Conservation (phyloP, 2,888 invertebrate genomes). For the Eilema depressum region DNA sequence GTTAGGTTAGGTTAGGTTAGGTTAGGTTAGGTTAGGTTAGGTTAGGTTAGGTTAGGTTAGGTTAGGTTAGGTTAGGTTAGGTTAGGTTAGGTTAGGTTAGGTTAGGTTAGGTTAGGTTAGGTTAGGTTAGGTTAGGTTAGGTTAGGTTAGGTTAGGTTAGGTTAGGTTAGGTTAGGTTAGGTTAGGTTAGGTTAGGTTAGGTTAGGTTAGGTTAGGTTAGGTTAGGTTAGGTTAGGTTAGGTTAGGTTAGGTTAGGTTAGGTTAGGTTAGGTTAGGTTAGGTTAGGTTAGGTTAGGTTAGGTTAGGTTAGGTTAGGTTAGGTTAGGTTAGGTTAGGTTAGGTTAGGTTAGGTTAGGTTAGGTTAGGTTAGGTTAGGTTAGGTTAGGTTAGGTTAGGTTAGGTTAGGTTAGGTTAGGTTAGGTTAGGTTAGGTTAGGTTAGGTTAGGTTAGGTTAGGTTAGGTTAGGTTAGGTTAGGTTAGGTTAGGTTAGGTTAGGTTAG, state of each 20-base stretch:
- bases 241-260: constrained; percentile 38
- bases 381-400: constrained; percentile 31
- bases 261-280: constrained; percentile 33
- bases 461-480: constrained; percentile 45
- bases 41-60: not conserved
- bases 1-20: constrained; percentile 23
- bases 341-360: constrained; percentile 26
- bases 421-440: constrained; percentile 20
- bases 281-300: constrained; percentile 31
- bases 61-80: not conserved
- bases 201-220: constrained; percentile 38
- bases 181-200: constrained; percentile 41
- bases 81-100: constrained; percentile 36
- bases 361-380: too few species aligned
- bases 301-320: constrained; percentile 31
- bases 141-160: constrained; percentile 42
- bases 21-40: not conserved
- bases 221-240: constrained; percentile 38
- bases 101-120: constrained; percentile 27
- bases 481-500: constrained; percentile 48
- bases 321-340: constrained; percentile 33
- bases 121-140: constrained; percentile 38
- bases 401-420: constrained; percentile 40
- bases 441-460: constrained; percentile 45
- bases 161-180: constrained; percentile 43